Base-by-base conservation (phyloP, 2,888 invertebrate species). In the Conops quadrifasciatus region DNA sequence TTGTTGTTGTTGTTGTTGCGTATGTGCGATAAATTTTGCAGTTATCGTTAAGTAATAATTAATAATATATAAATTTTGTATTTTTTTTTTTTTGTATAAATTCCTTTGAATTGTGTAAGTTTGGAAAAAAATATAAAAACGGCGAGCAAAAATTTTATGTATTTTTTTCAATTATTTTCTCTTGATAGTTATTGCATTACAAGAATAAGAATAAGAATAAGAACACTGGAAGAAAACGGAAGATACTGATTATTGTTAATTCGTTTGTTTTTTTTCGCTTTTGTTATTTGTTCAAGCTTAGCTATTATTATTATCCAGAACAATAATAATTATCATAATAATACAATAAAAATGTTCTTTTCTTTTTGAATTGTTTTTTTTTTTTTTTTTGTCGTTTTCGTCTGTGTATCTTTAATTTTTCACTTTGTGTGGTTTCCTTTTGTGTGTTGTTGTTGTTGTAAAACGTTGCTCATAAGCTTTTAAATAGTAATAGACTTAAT, bases 211-310 rank as follows among this genome's bases (percentile, higher is more conserved):
- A 36, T 36, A 9, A 36, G 36, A 36, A 36, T 36, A 36, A 62
- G 59, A 53, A 56, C 36, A 66, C 71, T 76, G 78, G 78, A 78
- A 78, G 78, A 75, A 75, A 77, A 71, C 75, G 77, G 77, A 77
- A 77, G 77, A 73, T 76, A 74, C 71, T 70, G 75, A 72, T 74
- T 71, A 70, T 24, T 21, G 26, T 60, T 51, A 71, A 73, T 58
- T 49, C 45, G 68, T 68, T 43, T 64, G 67, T 72, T 65, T 36
- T 36, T 36, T 36, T 36, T 36, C 9, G 4, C 9, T 36, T 36
- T 36, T 36, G 4, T 36, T 4, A 7, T 36, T 36, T 36, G 4
- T 36, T 4, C 36, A 36, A 36, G 36, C 36, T 36, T 36, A 36
- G 9, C n/a, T n/a, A n/a, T 36, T 36, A 7, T 36, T 36, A 36